These are phyloP conservation scores for Diuraphis noxia DNA, from an alignment of 1,140 invertebrate species.

Conservation along the genomic window DNA sequence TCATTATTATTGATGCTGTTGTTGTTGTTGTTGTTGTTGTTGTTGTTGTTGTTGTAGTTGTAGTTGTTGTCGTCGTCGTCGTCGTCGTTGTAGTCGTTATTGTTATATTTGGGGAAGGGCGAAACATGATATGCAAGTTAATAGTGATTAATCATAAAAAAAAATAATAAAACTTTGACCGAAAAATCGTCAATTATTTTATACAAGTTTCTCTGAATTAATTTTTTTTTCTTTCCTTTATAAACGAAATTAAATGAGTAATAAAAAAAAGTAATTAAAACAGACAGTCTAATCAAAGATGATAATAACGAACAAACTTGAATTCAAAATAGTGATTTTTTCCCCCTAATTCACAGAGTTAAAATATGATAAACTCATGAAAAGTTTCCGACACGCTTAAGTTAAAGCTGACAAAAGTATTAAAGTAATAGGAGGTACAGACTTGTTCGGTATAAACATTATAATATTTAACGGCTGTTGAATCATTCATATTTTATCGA, in stretches of 20 bases:
- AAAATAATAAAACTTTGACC: neutral
- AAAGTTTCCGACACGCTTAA: conserved; percentile 42
- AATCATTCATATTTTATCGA: conserved; percentile 36
- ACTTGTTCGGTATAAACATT: conserved; percentile 9
- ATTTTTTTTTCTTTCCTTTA: neutral
- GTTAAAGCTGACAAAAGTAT: conserved; percentile 6
- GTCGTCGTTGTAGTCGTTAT: neutral
- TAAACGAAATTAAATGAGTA: neutral
- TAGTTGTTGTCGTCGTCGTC: neutral
- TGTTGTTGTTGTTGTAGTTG: neutral
- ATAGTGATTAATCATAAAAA: conserved; percentile 15
- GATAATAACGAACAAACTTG: neutral
- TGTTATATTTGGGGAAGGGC: neutral
- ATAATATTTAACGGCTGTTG: conserved; percentile 23
- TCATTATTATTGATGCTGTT: neutral
- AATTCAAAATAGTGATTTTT: neutral
- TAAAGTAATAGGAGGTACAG: neutral
- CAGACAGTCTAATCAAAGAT: conserved; percentile 41
- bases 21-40: neutral
- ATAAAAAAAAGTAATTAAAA: conserved; percentile 35
- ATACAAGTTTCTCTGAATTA: neutral
- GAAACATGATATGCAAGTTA: neutral
- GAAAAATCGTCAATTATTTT: neutral
- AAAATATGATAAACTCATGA: conserved; percentile 44
- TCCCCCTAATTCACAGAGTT: neutral